A percentile compares a stretch with the other conserved stretches of the same genome.
These are phyloP conservation scores for Melieria picta DNA, from an alignment of 2,888 invertebrate species.

Conservation along the genomic window DNA sequence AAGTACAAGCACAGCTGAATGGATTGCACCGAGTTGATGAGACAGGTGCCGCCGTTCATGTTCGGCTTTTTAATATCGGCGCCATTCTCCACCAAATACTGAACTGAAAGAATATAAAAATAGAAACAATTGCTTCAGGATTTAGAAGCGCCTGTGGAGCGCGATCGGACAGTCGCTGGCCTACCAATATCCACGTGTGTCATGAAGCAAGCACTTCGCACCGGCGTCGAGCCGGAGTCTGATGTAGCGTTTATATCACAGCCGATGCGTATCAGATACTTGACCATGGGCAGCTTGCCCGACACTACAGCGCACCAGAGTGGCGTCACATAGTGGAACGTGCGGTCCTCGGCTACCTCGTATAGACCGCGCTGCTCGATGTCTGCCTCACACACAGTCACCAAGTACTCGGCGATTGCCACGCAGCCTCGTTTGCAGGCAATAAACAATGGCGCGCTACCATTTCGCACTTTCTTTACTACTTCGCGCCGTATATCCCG, in stretches of 20 bases:
- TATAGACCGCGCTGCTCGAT: conserved; percentile 87
- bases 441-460: conserved; percentile 82
- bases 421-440: conserved; percentile 76
- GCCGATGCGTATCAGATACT: conserved; percentile 78
- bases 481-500: conserved; percentile 74
- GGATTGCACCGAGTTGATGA: conserved; percentile 93
- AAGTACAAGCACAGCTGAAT: conserved; percentile 82
- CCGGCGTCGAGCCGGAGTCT: conserved; percentile 89
- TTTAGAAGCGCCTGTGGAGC: background rate
- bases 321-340: conserved; percentile 82
- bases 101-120: conserved; percentile 67
- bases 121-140: background rate
- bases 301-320: conserved; percentile 93
- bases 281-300: conserved; percentile 80
- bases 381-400: conserved; percentile 83
- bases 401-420: conserved; percentile 86
- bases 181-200: conserved; percentile 78
- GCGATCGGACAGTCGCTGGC: background rate
- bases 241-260: conserved; percentile 88
- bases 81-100: conserved; percentile 79
- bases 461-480: conserved; percentile 76
- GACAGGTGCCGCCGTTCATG: conserved; percentile 91
- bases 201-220: conserved; percentile 93
- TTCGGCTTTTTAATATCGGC: conserved; percentile 87
- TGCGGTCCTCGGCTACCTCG: conserved; percentile 83